Base-by-base conservation (phyloP, 2,113 vertebrate species). In the Heliornis fulica region DNA sequence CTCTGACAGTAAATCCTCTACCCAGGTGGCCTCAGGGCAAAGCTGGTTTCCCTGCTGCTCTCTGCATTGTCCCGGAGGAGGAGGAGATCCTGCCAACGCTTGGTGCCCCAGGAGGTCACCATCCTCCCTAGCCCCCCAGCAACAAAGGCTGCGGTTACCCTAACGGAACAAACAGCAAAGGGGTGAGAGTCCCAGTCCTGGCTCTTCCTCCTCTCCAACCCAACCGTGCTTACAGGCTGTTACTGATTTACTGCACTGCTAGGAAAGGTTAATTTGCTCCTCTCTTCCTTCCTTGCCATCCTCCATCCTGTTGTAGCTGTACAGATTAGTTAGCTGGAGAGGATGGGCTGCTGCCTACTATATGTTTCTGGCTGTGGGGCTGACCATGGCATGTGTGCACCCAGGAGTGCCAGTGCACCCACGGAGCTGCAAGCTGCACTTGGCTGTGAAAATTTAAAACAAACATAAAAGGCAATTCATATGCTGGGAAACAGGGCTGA, bases 41-140 rank as follows among this genome's bases (percentile, higher is more conserved):
- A 59, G 15, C 19, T 59, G 61, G 8, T 28, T 59, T 70, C 57
- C 50, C 31, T 70, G 22, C 46, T 60, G 34, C 66, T 34, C 54
- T 41, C 71, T 53, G n/a, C 28, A 11, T 25, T 3, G 13, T 14
- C n/a, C 68, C 34, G 0, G 0, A 29, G 59, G 36, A 74, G 64
- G 46, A 46, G 22, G 20, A 46, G n/a, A 22, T 69, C 77, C 74
- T 81, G 22, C 40, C 59, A 25, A 50, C 72, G 34, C 54, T 41
- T 6, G 4, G 28, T 14, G 63, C 4, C 11, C 69, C 5, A 5
- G 14, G 20, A n/a, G 34, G 43, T 18, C 68, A 25, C 32, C 36
- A 9, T 36, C 61, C 53, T 23, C n/a, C 21, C 2, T 1, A 21
- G 51, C 28, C 28, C 50, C 6, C 17, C 53, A 32, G 48, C 56